Evolutionary conservation across 2,888 invertebrate species (phyloP).

Genomic region (Caenorhabditis sp.): DNA sequence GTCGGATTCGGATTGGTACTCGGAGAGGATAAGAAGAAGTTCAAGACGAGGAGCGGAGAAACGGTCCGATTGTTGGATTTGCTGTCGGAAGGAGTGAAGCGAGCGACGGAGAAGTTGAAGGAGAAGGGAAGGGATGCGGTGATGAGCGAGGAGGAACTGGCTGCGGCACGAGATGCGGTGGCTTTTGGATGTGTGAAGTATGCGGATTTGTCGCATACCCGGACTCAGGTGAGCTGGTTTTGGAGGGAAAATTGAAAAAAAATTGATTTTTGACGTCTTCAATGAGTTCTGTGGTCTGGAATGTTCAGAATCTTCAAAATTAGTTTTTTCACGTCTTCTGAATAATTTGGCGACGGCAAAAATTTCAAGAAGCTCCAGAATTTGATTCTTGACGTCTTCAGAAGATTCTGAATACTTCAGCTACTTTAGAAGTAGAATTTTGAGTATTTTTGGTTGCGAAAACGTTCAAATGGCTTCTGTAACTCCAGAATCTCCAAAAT

Average conservation of each 20-base stretch:
- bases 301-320: too few relatives aligned
- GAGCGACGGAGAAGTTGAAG: constrained; percentile 84
- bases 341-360: too few relatives aligned
- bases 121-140: constrained; percentile 84
- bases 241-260: neutral
- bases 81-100: constrained; percentile 89
- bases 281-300: too few relatives aligned
- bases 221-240: constrained; percentile 85
- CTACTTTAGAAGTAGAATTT: too few relatives aligned
- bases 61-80: constrained; percentile 92
- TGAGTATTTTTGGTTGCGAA: too few relatives aligned
- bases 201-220: constrained; percentile 95
- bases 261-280: too few relatives aligned
- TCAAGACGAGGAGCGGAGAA: constrained; percentile 98
- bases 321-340: too few relatives aligned
- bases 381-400: too few relatives aligned
- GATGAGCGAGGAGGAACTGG: constrained; percentile 75
- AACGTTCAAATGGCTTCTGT: too few relatives aligned
- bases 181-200: constrained; percentile 99
- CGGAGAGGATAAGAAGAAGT: constrained; percentile 98
- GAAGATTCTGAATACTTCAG: too few relatives aligned
- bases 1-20: constrained; percentile 97
- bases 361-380: too few relatives aligned
- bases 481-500: too few relatives aligned
- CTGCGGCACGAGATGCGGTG: constrained; percentile 87